Evolutionary conservation across 2,113 vertebrate genomes (phyloP), one percentile per base, ranked within the genome.

Genomic region (Xyrauchen texanus): DNA sequence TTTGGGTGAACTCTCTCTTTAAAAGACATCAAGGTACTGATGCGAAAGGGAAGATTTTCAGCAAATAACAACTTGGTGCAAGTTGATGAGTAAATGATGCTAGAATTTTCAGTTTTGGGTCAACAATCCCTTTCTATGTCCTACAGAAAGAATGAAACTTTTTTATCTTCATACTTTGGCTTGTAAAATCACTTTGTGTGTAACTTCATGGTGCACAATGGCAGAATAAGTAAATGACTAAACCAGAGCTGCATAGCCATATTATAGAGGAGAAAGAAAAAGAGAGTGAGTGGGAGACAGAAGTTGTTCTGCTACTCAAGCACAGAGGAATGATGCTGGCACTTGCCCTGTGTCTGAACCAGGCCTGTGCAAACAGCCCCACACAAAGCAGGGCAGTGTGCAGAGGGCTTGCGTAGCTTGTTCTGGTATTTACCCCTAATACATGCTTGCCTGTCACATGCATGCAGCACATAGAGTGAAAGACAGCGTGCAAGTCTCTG

Each of bases 351-450:
- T 15, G 51, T 21, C 52, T 21, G 11, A 55, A 70, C 69, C 42
- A 73, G 12, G 51, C 78, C 61, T 72, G 70, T 72, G 53, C 78
- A 80, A 72, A 80, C 78, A 80, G 42, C 42, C 68, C 68, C 68
- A 73, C 78, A 80, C 61, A 73, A 80, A 58, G 77, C 68, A 63
- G n/a, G 8, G 67, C 42, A 72, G 68, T 64, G 68, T 64, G 68
- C 12, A 70, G 52, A 55, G n/a, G 68, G 51, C 60, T 64, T 46
- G 52, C 51, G 7, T 75, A 75, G 72, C 60, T 75, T 75, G 60
- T 63, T 53, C 67, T 65, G 77, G 68, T 79, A 79, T 79, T 79
- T 63, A 63, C 47, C 68, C 77, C 57, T 79, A 65, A 79, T 79
- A 64, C 49, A 69, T 11, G 44, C 42, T 64, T 80, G 61, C 66